Evolutionary conservation across 2,113 vertebrate species (phyloP).

Genomic region (Cyanocitta stelleri): DNA sequence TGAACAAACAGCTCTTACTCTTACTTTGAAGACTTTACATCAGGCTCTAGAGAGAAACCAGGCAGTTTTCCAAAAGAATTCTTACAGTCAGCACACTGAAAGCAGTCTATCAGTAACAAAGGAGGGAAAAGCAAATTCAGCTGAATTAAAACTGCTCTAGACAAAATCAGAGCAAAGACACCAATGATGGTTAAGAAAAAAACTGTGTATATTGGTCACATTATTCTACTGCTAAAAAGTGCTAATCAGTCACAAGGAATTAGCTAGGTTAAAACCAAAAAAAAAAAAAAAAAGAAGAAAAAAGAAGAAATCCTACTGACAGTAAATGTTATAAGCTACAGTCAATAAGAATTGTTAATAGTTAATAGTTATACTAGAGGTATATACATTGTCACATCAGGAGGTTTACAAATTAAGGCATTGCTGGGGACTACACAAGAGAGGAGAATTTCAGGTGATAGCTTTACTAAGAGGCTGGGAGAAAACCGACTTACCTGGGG

Average conservation of each 20-base stretch:
- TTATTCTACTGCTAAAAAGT: conserved; percentile 25
- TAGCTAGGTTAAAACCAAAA: not conserved
- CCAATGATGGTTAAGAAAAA: not conserved
- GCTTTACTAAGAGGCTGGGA: not conserved
- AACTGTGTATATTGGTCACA: conserved; percentile 9
- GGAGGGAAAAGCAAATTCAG: conserved; percentile 60
- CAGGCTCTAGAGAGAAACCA: conserved; percentile 59
- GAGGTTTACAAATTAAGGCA: not conserved
- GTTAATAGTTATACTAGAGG: not conserved
- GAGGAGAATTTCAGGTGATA: not conserved
- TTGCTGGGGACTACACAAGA: not conserved
- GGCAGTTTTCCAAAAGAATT: conserved; percentile 67
- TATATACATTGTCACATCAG: not conserved
- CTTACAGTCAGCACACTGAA: conserved; percentile 67
- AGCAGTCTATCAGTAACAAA: conserved; percentile 60
- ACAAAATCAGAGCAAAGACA: not conserved
- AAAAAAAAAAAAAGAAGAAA: not conserved
- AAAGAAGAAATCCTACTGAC: not conserved
- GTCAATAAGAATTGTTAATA: not conserved
- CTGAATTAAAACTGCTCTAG: conserved; percentile 64
- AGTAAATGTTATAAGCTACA: not conserved
- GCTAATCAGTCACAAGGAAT: conserved; percentile 25
- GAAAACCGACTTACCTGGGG: not conserved
- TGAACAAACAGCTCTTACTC: conserved; percentile 26
- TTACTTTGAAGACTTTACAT: conserved; percentile 67